phyloP scores from a whole-genome alignment of 2,113 vertebrate species.

The Polypterus senegalus region DNA sequence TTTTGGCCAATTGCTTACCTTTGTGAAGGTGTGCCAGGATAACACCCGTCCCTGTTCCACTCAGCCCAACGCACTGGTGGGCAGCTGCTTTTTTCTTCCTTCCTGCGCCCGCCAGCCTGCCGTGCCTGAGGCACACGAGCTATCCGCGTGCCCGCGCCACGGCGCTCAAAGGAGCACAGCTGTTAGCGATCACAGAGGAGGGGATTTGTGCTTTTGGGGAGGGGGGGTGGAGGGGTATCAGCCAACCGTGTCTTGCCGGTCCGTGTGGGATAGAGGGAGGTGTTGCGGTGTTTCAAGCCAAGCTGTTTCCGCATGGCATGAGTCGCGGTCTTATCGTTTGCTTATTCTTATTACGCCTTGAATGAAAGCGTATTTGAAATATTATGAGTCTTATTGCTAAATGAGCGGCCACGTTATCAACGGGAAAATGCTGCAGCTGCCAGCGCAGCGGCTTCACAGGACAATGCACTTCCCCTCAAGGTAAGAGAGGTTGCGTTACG shows the following conservation, averaged over 20 bases:
- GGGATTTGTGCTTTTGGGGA: conserved; percentile 7
- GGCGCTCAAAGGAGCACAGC: conserved; percentile 34
- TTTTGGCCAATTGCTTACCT: too few species aligned
- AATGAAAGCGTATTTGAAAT: background rate
- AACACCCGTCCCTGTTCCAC: too few species aligned
- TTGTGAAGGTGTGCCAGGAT: too few species aligned
- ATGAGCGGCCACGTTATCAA: conserved; percentile 58
- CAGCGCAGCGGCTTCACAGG: conserved; percentile 47
- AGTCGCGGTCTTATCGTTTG: too few species aligned
- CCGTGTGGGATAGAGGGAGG: conserved; percentile 17
- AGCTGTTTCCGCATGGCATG: background rate
- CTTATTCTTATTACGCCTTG: too few species aligned
- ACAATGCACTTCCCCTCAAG: conserved; percentile 60
- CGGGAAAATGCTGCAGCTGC: conserved; percentile 54
- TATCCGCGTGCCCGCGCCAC: too few species aligned
- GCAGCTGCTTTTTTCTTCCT: too few species aligned
- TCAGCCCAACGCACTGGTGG: too few species aligned
- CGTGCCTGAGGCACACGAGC: too few species aligned
- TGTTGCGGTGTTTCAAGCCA: conserved; percentile 6
- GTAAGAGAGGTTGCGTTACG: conserved; percentile 30
- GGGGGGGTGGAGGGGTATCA: conserved; percentile 44
- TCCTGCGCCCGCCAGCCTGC: too few species aligned
- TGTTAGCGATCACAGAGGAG: conserved; percentile 38
- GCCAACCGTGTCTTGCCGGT: conserved; percentile 36
- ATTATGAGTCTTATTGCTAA: conserved; percentile 36